Base-by-base conservation (phyloP, 1,140 invertebrate species). In the Aricia agestis region DNA sequence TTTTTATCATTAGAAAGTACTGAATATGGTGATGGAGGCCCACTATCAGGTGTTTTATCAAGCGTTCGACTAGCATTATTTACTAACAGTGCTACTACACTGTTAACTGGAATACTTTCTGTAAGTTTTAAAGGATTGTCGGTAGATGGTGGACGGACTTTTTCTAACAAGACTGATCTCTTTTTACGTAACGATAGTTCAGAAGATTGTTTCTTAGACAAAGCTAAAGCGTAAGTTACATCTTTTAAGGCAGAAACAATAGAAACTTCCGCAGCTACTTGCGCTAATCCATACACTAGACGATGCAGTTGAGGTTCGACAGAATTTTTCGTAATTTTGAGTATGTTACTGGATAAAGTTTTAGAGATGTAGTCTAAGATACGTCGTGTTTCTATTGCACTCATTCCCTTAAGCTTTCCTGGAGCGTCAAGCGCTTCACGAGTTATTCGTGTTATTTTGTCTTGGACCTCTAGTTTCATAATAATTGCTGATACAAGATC, bases 171-270 rank as follows among this genome's bases (percentile, higher is more conserved):
- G n/a, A 80, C 66, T 15, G 81, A 78, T 75, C 89, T 81, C 71
- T 89, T 91, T 74, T 76, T 85, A 10, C 89, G 80, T 25, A 91
- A 73, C 6, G 84, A 85, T 72, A 90, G 82, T 79, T 91, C 89
- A 41, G 87, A 80, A 13, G 86, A 89, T 75, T 89, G 87, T 70
- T 87, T 91, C 74, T 89, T 90, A 32, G 87, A 89, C 71, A 91
- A 76, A 11, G 86, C 80, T 70, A 81, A 78, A 36, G 87, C 81
- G 66, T 89, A 91, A 7, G 87, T 91, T 18, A 83, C 86, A 73
- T 91, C 89, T 78, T 88, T 90, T 72, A 91, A 79, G 25, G 87
- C 87, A 7, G 89, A 85, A 45, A 91, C 82, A 65, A 91, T 91
- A 10, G 89, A 91, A 19, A 89, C 79, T 76, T 91, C 89, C 69